Base-by-base conservation (phyloP, 2,797 vertebrate species). In the Malacoraja senta region DNA sequence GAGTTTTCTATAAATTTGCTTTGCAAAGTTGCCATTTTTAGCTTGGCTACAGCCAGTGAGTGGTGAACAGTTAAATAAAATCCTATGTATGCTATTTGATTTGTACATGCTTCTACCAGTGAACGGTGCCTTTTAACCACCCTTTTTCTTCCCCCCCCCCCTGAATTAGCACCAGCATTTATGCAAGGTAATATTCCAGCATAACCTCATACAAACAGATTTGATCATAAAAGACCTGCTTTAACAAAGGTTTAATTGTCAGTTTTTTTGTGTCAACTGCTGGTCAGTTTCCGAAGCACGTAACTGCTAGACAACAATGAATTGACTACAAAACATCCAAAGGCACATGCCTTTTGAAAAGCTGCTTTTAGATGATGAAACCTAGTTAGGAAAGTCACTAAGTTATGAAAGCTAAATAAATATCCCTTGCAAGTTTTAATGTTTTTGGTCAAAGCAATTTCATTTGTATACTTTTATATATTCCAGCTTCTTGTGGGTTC, bases 181-280 rank as follows among this genome's bases (percentile, higher is more conserved):
- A 35, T 71, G 2, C 32, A 35, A 6, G 17, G 3, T 91, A 38
- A 53, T 92, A 92, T 53, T 92, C 4, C 26, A 17, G 71, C 24
- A 76, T 15, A 74, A 76, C 38, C 24, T 53, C 24, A 53, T 74
- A 29, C 29, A 92, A 72, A 92, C 3, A 4, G 6, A 38, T 74
- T 92, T 29, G 68, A 91, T 53, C 38, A 76, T 38, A 74, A 38
- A 71, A 92, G 90, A 76, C 44, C 71, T 24, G 35, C 26, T 53
- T 92, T 26, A 92, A 71, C 44, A 74, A 74, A 74, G 90, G 38
- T 38, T 76, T 88, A 88, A 68, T 88, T 76, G 38, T 92, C 88
- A 38, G 88, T 44, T 91, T 91, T 6, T 91, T 71, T 91, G 2
- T 44, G 68, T 91, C 90, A 92, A 38, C 71, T 92, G 90, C 35